A percentile compares a stretch with the other conserved stretches of the same genome.
Conservation (phyloP, 2,888 invertebrate genomes). For the Ornithoptera priamus region DNA sequence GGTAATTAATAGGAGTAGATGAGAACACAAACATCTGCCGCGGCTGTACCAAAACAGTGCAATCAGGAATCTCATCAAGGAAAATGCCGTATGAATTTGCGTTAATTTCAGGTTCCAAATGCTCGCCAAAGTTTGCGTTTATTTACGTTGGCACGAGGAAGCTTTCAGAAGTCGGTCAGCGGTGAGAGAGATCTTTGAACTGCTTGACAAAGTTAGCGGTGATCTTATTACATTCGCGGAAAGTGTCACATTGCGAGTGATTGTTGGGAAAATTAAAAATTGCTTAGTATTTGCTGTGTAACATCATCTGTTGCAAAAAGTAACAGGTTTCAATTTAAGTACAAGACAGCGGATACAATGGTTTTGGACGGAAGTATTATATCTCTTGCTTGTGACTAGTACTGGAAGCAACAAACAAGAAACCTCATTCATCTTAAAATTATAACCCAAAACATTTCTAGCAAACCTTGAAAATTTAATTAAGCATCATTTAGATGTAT, state of each 20-base stretch:
- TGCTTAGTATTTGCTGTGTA: not conserved
- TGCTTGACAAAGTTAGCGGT: slow-evolving; percentile 12
- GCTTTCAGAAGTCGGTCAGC: slow-evolving; percentile 20
- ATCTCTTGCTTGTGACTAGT: too few species aligned
- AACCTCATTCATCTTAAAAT: too few species aligned
- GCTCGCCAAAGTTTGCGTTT: slow-evolving; percentile 17
- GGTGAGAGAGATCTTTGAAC: slow-evolving; percentile 15
- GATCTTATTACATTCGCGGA: slow-evolving; percentile 11
- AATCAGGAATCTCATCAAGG: slow-evolving; percentile 4
- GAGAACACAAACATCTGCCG: not conserved
- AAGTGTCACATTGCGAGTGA: not conserved
- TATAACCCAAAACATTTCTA: too few species aligned
- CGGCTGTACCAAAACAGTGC: not conserved
- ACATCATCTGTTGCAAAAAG: too few species aligned
- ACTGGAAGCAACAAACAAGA: too few species aligned
- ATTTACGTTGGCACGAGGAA: slow-evolving; percentile 29
- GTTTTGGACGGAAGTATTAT: too few species aligned
- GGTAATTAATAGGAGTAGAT: not conserved
- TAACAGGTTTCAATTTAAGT: too few species aligned
- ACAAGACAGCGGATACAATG: too few species aligned
- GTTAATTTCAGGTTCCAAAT: slow-evolving; percentile 5
- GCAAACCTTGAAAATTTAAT: too few species aligned
- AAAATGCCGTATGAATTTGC: slow-evolving; percentile 17
- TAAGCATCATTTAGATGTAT: too few species aligned
- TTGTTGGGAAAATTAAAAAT: not conserved